Conservation (phyloP, 2,888 invertebrate species). For the Drosophila bunnanda region DNA sequence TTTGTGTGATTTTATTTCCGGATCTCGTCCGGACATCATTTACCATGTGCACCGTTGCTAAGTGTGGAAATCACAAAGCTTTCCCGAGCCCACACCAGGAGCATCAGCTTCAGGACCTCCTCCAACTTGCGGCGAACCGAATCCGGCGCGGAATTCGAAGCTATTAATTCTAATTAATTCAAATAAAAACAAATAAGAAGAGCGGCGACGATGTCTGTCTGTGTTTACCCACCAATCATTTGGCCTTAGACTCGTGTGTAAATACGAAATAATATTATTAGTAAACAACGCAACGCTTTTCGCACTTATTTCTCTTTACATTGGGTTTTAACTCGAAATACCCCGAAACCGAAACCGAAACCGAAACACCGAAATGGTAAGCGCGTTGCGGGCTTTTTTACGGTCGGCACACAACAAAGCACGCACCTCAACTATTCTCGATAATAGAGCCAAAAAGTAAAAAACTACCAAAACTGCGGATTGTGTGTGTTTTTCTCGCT, state of each 20-base stretch:
- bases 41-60: constrained; percentile 87
- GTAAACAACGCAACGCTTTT: constrained; percentile 20
- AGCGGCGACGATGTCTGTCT: constrained; percentile 6
- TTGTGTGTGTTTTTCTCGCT: constrained; percentile 33
- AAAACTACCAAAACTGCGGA: constrained; percentile 33
- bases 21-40: constrained; percentile 42
- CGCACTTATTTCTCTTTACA: constrained; percentile 39
- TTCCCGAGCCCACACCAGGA: constrained; percentile 92
- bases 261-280: constrained; percentile 41
- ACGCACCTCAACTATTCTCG: constrained; percentile 67
- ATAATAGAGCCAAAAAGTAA: constrained; percentile 27
- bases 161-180: constrained; percentile 74
- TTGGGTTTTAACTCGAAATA: constrained; percentile 39
- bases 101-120: constrained; percentile 92
- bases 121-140: constrained; percentile 89
- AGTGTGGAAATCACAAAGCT: constrained; percentile 89
- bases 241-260: constrained; percentile 51
- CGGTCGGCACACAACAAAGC: constrained; percentile 67
- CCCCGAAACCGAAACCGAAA: neutral
- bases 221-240: constrained; percentile 78
- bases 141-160: constrained; percentile 81
- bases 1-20: constrained; percentile 84
- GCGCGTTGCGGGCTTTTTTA: constrained; percentile 37
- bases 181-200: constrained; percentile 11
- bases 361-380: constrained; percentile 14